These are phyloP conservation scores for Cliona cf. orientalis DNA, from an alignment of 37 sponge, comb jelly and placozoan genomes.

Conservation along the genomic window DNA sequence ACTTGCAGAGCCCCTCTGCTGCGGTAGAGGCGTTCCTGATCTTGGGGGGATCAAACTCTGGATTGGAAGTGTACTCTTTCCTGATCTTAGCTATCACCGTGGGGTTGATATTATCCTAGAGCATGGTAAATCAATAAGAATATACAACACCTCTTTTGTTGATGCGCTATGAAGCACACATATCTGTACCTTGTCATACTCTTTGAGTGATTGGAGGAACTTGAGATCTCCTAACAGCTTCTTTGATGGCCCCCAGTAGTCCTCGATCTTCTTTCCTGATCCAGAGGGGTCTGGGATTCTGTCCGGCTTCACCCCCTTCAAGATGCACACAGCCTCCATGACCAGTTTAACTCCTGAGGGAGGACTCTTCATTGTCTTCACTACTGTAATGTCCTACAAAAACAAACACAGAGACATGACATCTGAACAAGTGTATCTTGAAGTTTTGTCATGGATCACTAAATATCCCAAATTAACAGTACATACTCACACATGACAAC, in stretches of 20 bases:
- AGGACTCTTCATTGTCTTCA: conserved; percentile 96
- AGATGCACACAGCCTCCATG: conserved; percentile 97
- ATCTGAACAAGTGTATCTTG: too few relatives aligned
- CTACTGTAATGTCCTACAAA: conserved; percentile 86
- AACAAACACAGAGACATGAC: neutral
- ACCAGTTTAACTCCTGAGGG: conserved; percentile 93
- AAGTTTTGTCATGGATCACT: too few relatives aligned
- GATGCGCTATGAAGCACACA: too few relatives aligned
- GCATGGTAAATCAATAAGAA: neutral
- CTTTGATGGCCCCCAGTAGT: conserved; percentile 97
- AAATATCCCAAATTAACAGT: too few relatives aligned
- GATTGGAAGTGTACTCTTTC: conserved; percentile 81
- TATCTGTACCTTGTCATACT: conserved; percentile 83
- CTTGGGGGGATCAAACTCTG: conserved; percentile 96
- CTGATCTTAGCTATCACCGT: conserved; percentile 87
- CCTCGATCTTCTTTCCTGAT: conserved; percentile 94
- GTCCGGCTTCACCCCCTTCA: conserved; percentile 94
- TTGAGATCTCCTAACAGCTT: conserved; percentile 91
- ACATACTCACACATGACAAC: too few relatives aligned
- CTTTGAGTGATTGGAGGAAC: conserved; percentile 86
- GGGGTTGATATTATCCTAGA: conserved; percentile 87
- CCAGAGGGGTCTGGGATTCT: conserved; percentile 90
- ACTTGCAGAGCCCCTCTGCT: conserved; percentile 96
- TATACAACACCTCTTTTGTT: too few relatives aligned
- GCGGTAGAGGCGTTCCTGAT: conserved; percentile 95